phyloP scores from a whole-genome alignment of 2,113 vertebrate genomes.

The Neotoma lepida region DNA sequence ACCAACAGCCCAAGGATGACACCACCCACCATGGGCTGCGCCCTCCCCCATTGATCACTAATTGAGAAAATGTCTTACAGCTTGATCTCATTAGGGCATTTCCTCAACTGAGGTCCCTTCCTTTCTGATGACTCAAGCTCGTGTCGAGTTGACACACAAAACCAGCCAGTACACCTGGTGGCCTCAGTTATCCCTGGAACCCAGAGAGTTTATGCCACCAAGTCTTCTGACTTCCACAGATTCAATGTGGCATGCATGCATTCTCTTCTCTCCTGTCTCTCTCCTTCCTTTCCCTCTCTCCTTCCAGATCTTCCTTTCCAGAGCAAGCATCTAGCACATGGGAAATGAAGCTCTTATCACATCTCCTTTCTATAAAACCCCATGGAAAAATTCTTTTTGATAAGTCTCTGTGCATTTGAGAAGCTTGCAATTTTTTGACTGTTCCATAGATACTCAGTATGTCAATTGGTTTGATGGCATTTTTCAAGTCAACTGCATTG shows the following conservation, averaged over 20 bases:
- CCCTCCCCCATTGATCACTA: not conserved
- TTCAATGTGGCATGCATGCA: not conserved
- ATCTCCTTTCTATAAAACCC: not conserved
- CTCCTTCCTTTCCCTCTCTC: not conserved
- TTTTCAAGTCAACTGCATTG: not conserved
- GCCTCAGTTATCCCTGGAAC: not conserved
- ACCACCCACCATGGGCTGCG: not conserved
- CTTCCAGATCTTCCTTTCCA: slow-evolving; percentile 33
- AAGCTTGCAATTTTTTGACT: slow-evolving; percentile 30
- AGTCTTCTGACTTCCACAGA: not conserved
- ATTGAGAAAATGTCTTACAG: not conserved
- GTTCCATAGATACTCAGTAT: not conserved
- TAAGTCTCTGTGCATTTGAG: slow-evolving; percentile 1
- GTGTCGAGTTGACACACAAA: not conserved
- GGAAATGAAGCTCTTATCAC: not conserved
- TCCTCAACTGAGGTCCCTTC: not conserved
- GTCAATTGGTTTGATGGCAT: not conserved
- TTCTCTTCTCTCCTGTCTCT: not conserved
- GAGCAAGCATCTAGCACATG: not conserved
- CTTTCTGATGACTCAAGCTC: not conserved
- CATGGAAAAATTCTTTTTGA: not conserved
- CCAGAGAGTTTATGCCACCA: not conserved
- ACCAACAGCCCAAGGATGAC: not conserved
- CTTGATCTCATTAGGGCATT: not conserved
- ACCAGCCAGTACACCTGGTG: not conserved